Percentiles rank a stretch among this genome's conserved stretches.
Conservation (phyloP, 2,797 vertebrate genomes). For the Acanthopagrus latus region DNA sequence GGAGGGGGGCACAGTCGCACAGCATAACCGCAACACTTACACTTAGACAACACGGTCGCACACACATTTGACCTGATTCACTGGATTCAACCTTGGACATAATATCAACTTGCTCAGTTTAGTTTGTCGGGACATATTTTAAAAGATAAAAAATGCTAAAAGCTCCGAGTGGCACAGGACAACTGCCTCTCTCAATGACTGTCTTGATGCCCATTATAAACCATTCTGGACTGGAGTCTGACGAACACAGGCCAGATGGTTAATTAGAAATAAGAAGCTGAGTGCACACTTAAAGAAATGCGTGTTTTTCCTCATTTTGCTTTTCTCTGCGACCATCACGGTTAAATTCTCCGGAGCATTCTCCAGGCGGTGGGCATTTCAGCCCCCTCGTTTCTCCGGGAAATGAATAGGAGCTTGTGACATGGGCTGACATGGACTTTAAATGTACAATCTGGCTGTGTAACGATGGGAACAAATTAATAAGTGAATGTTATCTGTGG, state of each 20-base stretch:
- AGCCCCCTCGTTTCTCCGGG: constrained; percentile 66
- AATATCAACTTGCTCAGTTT: constrained; percentile 13
- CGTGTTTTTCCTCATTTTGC: constrained; percentile 49
- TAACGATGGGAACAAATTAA: constrained; percentile 73
- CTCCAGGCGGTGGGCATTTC: constrained; percentile 59
- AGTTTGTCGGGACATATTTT: constrained; percentile 12
- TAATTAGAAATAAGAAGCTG: constrained; percentile 76
- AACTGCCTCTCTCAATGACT: constrained; percentile 67
- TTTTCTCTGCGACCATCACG: constrained; percentile 46
- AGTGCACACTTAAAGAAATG: constrained; percentile 68
- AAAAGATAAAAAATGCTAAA: constrained; percentile 7
- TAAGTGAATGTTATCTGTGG: constrained; percentile 78
- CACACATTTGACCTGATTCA: constrained; percentile 29
- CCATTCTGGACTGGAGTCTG: constrained; percentile 66
- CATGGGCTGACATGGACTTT: constrained; percentile 72
- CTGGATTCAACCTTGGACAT: constrained; percentile 16
- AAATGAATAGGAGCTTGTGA: constrained; percentile 70
- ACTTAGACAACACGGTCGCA: constrained; percentile 28
- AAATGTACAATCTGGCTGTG: constrained; percentile 73
- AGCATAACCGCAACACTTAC: constrained; percentile 26
- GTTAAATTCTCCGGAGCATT: constrained; percentile 60
- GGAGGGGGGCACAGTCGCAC: constrained; percentile 29
- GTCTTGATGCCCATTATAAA: constrained; percentile 70
- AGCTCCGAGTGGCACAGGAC: constrained; percentile 12
- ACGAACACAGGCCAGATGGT: constrained; percentile 71